These are phyloP conservation scores for Catostylus mosaicus DNA, from an alignment of 30 jellyfish, hydroid and myxozoan genomes.

Conservation along the genomic window DNA sequence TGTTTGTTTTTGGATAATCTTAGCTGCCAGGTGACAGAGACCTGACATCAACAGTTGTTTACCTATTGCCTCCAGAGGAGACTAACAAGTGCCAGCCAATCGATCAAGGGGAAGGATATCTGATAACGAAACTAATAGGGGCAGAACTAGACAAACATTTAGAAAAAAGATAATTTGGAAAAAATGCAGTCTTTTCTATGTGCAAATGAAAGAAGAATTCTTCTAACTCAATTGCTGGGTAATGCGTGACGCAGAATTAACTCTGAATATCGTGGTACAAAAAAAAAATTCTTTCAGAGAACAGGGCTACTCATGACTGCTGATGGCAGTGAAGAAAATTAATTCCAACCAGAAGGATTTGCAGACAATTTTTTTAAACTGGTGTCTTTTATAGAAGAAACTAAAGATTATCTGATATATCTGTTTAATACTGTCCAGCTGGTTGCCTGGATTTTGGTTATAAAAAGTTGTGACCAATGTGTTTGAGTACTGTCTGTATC, in stretches of 20 bases:
- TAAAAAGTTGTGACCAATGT: too few species aligned
- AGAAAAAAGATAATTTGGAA: neutral
- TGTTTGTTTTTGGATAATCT: constrained; percentile 28
- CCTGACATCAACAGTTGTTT: neutral
- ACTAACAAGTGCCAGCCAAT: constrained; percentile 6
- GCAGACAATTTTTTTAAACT: constrained; percentile 7
- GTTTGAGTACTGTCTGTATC: too few species aligned
- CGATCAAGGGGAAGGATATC: constrained; percentile 17
- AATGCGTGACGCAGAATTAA: constrained; percentile 12
- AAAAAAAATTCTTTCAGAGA: constrained; percentile 17
- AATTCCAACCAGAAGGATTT: constrained; percentile 36
- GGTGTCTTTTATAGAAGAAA: neutral
- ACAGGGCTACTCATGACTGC: constrained; percentile 26
- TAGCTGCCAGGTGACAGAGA: constrained; percentile 15
- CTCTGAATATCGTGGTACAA: constrained; percentile 13
- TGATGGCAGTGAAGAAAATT: constrained; percentile 25
- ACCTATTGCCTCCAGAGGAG: constrained; percentile 11
- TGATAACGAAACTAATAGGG: constrained; percentile 12
- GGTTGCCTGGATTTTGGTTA: neutral
- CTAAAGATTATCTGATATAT: neutral
- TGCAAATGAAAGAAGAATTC: constrained; percentile 23
- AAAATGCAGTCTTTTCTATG: neutral
- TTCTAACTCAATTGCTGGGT: constrained; percentile 16
- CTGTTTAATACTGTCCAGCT: neutral
- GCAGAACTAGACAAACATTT: constrained; percentile 6